A percentile compares a stretch with the other conserved stretches of the same genome.
phyloP scores from a whole-genome alignment of 2,888 invertebrate genomes.

The Stegana nigrithorax region DNA sequence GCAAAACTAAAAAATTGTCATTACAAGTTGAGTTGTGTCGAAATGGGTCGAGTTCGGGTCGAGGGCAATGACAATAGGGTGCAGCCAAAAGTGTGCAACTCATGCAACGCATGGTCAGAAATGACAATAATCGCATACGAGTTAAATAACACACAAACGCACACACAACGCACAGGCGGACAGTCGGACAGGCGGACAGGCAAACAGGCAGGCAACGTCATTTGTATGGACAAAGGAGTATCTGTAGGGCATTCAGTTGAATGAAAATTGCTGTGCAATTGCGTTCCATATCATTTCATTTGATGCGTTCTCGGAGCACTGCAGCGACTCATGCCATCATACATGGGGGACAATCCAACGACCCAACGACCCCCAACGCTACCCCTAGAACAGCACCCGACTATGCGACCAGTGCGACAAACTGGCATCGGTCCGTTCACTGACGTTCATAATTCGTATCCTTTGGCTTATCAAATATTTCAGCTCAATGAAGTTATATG shows the following conservation, averaged over 20 bases:
- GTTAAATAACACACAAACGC: too few species aligned
- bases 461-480: neutral
- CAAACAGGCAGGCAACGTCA: too few species aligned
- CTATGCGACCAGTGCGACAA: neutral
- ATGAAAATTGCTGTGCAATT: neutral
- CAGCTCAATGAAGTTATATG: neutral
- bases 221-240: too few species aligned
- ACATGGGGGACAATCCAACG: too few species aligned
- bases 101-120: too few species aligned
- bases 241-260: too few species aligned
- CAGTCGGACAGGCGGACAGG: too few species aligned
- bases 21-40: neutral
- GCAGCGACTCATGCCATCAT: neutral
- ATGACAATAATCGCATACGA: too few species aligned
- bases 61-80: too few species aligned
- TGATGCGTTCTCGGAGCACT: neutral
- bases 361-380: too few species aligned
- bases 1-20: slow-evolving; percentile 36
- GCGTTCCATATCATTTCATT: neutral
- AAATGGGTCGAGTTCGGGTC: neutral
- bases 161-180: too few species aligned
- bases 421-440: neutral
- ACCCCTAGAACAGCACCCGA: neutral
- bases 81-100: too few species aligned
- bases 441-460: neutral